phyloP scores from a whole-genome alignment of 1,140 invertebrate genomes.

The Magallana gigas region DNA sequence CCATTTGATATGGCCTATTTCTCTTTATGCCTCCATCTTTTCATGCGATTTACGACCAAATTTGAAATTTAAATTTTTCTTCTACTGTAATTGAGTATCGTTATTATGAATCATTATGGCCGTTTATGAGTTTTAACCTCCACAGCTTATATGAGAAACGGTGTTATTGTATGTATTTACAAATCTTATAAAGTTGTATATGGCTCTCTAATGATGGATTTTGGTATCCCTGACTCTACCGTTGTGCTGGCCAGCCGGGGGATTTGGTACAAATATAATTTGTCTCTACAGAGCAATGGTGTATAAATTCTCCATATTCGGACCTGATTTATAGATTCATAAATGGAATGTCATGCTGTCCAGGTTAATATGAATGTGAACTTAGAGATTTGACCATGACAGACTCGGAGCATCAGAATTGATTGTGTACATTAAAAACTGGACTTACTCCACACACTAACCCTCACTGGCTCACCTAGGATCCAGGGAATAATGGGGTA shows the following conservation, averaged over 20 bases:
- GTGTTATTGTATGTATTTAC: not conserved
- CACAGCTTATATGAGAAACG: not conserved
- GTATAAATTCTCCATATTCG: constrained; percentile 3
- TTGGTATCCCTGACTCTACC: not conserved
- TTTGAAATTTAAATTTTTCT: constrained; percentile 25
- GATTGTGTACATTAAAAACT: not conserved
- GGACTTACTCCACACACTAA: not conserved
- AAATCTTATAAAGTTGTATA: not conserved
- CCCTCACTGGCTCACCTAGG: not conserved
- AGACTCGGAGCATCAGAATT: not conserved
- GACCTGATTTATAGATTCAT: constrained; percentile 19
- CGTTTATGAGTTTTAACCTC: constrained; percentile 7
- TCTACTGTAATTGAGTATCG: not conserved
- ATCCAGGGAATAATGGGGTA: not conserved
- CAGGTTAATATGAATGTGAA: not conserved
- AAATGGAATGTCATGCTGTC: constrained; percentile 23
- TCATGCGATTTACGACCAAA: not conserved
- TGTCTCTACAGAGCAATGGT: constrained; percentile 1
- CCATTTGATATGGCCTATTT: constrained; percentile 24
- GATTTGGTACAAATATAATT: not conserved
- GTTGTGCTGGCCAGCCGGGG: not conserved
- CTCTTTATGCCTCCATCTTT: constrained; percentile 12
- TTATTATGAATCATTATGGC: constrained; percentile 29
- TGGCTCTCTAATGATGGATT: not conserved
- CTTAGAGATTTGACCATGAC: not conserved